Conservation (phyloP, 2,797 vertebrate species). For the Sphenopsis melanotis region DNA sequence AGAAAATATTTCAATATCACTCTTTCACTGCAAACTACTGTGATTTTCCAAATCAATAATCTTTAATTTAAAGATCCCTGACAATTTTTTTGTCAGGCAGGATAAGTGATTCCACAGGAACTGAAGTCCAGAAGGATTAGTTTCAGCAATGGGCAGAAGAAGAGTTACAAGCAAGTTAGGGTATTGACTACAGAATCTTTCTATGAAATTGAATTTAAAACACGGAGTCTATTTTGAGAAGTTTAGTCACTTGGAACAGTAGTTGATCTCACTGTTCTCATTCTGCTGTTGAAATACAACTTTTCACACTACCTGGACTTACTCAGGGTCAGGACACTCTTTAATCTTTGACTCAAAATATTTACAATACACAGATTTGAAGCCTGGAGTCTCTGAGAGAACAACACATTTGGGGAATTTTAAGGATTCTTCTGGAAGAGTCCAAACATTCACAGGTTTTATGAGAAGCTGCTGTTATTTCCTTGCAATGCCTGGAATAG, state of each 20-base stretch:
- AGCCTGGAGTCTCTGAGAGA: neutral
- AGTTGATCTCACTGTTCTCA: neutral
- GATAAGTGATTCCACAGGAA: too few relatives aligned
- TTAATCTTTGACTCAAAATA: neutral
- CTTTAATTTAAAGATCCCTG: too few relatives aligned
- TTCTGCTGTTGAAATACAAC: constrained; percentile 4
- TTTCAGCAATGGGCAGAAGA: neutral
- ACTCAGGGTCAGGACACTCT: neutral
- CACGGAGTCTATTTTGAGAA: neutral
- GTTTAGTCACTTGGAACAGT: neutral
- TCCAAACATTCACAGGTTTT: neutral
- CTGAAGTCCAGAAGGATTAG: too few relatives aligned
- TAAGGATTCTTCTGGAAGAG: neutral
- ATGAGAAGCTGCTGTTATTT: neutral
- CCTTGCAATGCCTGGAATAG: neutral
- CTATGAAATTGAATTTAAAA: neutral
- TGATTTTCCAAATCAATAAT: too few relatives aligned
- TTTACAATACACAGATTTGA: neutral
- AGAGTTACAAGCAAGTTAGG: neutral
- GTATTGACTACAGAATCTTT: neutral
- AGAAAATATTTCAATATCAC: too few relatives aligned
- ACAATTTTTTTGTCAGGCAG: too few relatives aligned
- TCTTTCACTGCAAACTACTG: too few relatives aligned
- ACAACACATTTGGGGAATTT: neutral
- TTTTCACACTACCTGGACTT: neutral